Conservation (phyloP, 2,113 vertebrate species). For the Paratilapia polleni region DNA sequence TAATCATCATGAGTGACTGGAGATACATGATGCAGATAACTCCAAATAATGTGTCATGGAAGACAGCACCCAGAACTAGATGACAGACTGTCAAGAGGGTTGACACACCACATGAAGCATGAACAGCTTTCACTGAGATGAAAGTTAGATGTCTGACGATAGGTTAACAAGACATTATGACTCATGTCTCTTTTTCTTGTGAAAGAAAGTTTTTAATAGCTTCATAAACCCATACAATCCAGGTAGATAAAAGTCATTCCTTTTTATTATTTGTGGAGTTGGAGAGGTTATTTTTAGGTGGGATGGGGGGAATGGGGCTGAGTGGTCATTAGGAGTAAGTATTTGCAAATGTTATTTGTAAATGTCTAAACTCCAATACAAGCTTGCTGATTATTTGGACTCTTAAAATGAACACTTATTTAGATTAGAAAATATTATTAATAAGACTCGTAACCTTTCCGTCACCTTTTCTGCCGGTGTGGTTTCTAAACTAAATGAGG, state of each 20-base stretch:
- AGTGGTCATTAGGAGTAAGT: background rate
- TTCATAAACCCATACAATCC: background rate
- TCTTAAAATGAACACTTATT: conserved; percentile 21
- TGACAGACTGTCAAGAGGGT: conserved; percentile 25
- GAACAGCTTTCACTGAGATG: conserved; percentile 1
- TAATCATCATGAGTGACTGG: conserved; percentile 29
- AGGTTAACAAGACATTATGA: background rate
- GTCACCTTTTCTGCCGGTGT: background rate
- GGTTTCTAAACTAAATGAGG: conserved; percentile 33
- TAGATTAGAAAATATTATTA: conserved; percentile 28
- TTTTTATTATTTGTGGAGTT: background rate
- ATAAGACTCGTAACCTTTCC: conserved; percentile 40
- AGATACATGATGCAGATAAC: conserved; percentile 29
- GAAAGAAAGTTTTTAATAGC: background rate
- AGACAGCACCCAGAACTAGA: conserved; percentile 23
- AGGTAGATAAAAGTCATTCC: background rate
- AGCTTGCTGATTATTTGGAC: background rate
- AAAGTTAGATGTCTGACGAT: conserved; percentile 5
- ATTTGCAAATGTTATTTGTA: background rate
- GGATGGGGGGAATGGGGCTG: background rate
- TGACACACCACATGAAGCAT: conserved; percentile 15
- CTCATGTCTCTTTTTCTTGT: background rate
- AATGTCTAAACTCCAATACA: background rate
- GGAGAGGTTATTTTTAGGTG: background rate
- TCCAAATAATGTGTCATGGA: conserved; percentile 31